Evolutionary conservation across 2,113 vertebrate species (phyloP).

Genomic region (Ictalurus punctatus): DNA sequence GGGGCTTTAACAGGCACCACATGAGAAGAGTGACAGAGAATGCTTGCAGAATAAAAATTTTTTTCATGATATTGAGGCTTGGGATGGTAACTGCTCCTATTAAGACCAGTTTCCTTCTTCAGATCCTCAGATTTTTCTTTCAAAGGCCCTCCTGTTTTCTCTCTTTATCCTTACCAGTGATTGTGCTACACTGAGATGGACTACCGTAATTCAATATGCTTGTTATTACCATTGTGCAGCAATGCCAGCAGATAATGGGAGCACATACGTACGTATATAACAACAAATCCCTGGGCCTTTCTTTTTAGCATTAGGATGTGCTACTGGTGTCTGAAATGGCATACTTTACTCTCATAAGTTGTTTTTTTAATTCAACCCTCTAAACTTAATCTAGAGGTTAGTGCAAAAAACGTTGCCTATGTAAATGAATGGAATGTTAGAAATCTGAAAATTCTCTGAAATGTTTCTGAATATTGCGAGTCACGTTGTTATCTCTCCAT

Average conservation of each 20-base stretch:
- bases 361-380: not conserved
- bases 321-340: not conserved
- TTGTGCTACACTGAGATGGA: not conserved
- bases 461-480: not conserved
- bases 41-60: slow-evolving; percentile 58
- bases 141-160: slow-evolving; percentile 28
- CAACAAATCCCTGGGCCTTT: slow-evolving; percentile 20
- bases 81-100: slow-evolving; percentile 1
- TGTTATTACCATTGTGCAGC: slow-evolving; percentile 35
- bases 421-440: slow-evolving; percentile 33
- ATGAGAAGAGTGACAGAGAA: slow-evolving; percentile 66
- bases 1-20: slow-evolving; percentile 48
- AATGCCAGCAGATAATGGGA: slow-evolving; percentile 42
- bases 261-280: not conserved
- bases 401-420: not conserved
- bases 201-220: slow-evolving; percentile 53
- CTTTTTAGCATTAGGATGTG: not conserved
- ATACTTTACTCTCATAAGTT: not conserved
- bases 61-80: slow-evolving; percentile 7
- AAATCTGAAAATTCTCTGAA: not conserved
- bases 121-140: not conserved
- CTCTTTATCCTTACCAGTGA: slow-evolving; percentile 22
- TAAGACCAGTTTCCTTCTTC: not conserved
- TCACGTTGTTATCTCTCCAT: not conserved
- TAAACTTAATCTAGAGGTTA: not conserved